A percentile compares a stretch with the other conserved stretches of the same genome.
These are phyloP conservation scores for Hystrix brachyura DNA, from an alignment of 2,113 vertebrate species.

Conservation along the genomic window DNA sequence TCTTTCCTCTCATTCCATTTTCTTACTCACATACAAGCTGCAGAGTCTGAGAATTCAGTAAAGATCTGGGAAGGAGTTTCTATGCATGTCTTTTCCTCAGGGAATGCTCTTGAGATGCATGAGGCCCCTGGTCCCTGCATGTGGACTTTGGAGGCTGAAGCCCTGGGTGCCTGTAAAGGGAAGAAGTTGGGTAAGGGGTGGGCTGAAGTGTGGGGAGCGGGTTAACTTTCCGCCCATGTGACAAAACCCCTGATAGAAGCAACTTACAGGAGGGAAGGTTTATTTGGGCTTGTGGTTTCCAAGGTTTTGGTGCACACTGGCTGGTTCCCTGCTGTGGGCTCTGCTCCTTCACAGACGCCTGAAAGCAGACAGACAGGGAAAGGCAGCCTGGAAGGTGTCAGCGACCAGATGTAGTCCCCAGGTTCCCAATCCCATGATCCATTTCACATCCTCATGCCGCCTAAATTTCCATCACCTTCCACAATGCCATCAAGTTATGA, in stretches of 20 bases:
- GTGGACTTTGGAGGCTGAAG: neutral
- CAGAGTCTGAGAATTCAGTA: neutral
- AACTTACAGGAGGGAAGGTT: neutral
- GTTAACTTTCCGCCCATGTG: neutral
- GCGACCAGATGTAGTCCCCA: neutral
- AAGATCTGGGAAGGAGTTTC: neutral
- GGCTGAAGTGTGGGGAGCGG: neutral
- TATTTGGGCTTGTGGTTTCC: neutral
- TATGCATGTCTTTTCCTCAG: neutral
- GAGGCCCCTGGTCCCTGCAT: rapidly evolving
- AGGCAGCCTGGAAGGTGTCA: neutral
- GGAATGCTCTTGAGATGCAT: neutral
- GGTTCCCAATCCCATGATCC: neutral
- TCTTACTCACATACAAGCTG: neutral
- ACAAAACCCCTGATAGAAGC: neutral
- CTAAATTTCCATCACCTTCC: neutral
- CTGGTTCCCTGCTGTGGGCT: neutral
- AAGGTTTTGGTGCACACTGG: neutral
- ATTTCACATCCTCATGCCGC: neutral
- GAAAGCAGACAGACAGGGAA: neutral
- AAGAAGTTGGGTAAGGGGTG: neutral
- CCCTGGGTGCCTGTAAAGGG: rapidly evolving
- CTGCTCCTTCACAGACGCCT: neutral
- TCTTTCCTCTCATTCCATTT: neutral
- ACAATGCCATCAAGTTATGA: too few relatives aligned